Evolutionary conservation across 2,888 invertebrate species (phyloP).

Genomic region (Boloria selene): DNA sequence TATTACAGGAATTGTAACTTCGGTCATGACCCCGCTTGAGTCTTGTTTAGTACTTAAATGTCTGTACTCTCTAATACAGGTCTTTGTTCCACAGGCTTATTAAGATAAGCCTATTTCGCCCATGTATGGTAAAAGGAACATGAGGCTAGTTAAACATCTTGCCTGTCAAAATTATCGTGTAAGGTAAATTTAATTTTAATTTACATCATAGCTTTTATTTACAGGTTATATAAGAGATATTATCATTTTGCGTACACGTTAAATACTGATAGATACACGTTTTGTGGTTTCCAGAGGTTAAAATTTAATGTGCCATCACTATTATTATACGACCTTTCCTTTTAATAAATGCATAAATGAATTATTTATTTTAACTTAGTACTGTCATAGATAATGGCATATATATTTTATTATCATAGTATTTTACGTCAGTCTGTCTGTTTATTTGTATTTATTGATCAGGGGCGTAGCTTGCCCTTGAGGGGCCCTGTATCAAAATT

Average conservation of each 20-base stretch:
- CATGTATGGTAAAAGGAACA: conserved; percentile 38
- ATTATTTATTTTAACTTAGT: too few relatives aligned
- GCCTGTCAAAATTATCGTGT: conserved; percentile 39
- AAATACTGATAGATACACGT: conserved; percentile 30
- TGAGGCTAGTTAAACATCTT: conserved; percentile 35
- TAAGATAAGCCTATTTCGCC: conserved; percentile 40
- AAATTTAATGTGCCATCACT: conserved; percentile 18
- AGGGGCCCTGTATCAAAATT: too few relatives aligned
- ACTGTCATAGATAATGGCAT: background rate
- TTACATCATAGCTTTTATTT: conserved; percentile 36
- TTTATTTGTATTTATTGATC: background rate
- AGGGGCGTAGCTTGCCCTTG: too few relatives aligned
- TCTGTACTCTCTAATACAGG: conserved; percentile 28
- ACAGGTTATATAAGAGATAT: conserved; percentile 31
- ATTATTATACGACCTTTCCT: conserved; percentile 18
- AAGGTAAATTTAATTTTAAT: conserved; percentile 36
- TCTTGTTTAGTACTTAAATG: conserved; percentile 28
- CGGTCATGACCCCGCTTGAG: conserved; percentile 30
- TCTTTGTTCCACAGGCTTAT: conserved; percentile 38
- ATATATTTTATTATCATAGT: background rate
- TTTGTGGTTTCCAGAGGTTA: conserved; percentile 28
- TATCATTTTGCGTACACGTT: conserved; percentile 31
- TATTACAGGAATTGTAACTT: conserved; percentile 26
- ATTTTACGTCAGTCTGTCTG: background rate
- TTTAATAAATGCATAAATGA: conserved; percentile 2